A percentile compares a stretch with the other conserved stretches of the same genome.
Evolutionary conservation across 64 coral and sea anemone species (phyloP).

Genomic region (Stichodactyla helianthus): DNA sequence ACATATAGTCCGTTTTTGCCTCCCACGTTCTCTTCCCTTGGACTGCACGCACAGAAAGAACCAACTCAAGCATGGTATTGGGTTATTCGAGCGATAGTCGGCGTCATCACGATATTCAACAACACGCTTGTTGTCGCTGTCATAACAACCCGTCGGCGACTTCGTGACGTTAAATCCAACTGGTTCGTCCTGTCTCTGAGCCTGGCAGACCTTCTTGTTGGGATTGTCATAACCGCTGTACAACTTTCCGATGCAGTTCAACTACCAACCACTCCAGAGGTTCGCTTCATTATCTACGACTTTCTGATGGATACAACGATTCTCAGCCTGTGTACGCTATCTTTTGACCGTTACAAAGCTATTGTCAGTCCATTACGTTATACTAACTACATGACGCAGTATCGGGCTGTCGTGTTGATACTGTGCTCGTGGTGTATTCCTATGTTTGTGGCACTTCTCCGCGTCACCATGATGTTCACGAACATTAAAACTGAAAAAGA

Average conservation of each 20-base stretch:
- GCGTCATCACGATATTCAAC: background rate
- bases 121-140: background rate
- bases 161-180: conserved; percentile 12
- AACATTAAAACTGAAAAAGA: conserved; percentile 19
- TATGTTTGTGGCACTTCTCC: conserved; percentile 2
- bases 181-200: conserved; percentile 49
- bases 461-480: background rate
- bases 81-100: background rate
- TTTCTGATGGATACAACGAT: conserved; percentile 22
- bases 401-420: background rate
- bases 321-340: conserved; percentile 13
- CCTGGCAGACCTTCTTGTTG: conserved; percentile 28
- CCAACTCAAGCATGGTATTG: conserved; percentile 30
- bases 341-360: conserved; percentile 12
- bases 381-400: conserved; percentile 27
- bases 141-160: conserved; percentile 15
- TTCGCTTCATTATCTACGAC: conserved; percentile 6
- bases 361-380: conserved; percentile 15
- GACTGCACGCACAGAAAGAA: conserved; percentile 3
- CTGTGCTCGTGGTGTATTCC: background rate
- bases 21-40: background rate
- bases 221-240: background rate
- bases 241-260: conserved; percentile 5
- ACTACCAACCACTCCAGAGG: background rate
- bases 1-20: background rate